phyloP scores from a whole-genome alignment of 2,888 invertebrate species.

The Platerodrilus igneus region DNA sequence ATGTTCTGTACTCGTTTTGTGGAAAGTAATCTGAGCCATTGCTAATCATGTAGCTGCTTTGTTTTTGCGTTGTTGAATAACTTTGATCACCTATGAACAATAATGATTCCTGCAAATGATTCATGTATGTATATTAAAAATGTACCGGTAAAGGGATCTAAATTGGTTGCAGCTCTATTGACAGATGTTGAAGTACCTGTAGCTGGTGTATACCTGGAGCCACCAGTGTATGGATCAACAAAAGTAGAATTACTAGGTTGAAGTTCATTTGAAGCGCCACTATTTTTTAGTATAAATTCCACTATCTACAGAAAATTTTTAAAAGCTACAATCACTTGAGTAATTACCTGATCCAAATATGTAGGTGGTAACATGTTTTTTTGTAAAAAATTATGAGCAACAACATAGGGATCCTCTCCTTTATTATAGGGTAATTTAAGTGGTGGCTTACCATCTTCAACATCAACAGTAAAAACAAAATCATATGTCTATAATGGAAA shows the following conservation, averaged over 20 bases:
- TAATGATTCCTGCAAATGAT: no score
- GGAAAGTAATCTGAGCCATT: slow-evolving; percentile 42
- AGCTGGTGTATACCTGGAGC: slow-evolving; percentile 59
- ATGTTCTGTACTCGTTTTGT: slow-evolving; percentile 56
- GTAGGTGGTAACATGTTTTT: slow-evolving; percentile 77
- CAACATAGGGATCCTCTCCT: slow-evolving; percentile 87
- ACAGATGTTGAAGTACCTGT: slow-evolving; percentile 30
- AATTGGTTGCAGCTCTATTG: slow-evolving; percentile 38
- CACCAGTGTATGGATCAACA: slow-evolving; percentile 68
- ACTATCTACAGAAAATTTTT: slow-evolving; percentile 56
- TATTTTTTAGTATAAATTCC: slow-evolving; percentile 85
- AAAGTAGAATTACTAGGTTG: slow-evolving; percentile 45
- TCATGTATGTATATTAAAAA: background rate
- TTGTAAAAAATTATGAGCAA: slow-evolving; percentile 86
- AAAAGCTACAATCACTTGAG: background rate
- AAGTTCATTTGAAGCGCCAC: slow-evolving; percentile 48
- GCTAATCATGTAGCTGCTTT: no score
- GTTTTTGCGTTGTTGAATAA: slow-evolving; percentile 36
- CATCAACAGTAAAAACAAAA: slow-evolving; percentile 93
- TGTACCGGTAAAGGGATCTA: slow-evolving; percentile 59
- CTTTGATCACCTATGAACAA: slow-evolving; percentile 38
- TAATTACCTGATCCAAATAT: slow-evolving; percentile 69
- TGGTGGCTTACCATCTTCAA: slow-evolving; percentile 83
- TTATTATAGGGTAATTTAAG: slow-evolving; percentile 88
- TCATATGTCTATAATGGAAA: slow-evolving; percentile 71